Evolutionary conservation across 1,140 invertebrate genomes (phyloP).

Genomic region (Drosophila funebris): DNA sequence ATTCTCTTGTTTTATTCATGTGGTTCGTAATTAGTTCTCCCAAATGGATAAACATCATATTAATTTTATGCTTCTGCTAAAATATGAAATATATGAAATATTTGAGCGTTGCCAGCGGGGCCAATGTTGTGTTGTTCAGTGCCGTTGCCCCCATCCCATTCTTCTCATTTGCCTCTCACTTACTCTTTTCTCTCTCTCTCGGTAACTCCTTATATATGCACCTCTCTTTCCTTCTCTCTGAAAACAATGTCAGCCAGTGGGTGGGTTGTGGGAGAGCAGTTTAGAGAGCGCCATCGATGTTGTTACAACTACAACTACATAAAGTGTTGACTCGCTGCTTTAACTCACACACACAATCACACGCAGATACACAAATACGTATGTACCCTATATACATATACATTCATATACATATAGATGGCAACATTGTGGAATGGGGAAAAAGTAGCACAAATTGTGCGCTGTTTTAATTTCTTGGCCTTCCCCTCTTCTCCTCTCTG

Average conservation of each 20-base stretch:
- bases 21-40: conserved; percentile 33
- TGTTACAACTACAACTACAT: conserved; percentile 46
- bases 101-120: conserved; percentile 37
- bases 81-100: conserved; percentile 14
- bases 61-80: conserved; percentile 37
- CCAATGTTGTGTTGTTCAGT: conserved; percentile 41
- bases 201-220: conserved; percentile 1
- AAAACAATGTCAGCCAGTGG: conserved; percentile 46
- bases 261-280: conserved; percentile 48
- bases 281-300: conserved; percentile 48
- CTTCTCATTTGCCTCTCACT: conserved; percentile 19
- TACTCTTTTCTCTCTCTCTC: not conserved
- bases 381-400: conserved; percentile 15
- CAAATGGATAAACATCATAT: conserved; percentile 40
- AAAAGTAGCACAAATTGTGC: conserved; percentile 82
- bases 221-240: conserved; percentile 25
- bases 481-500: conserved; percentile 35
- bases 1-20: conserved; percentile 15
- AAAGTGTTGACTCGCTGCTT: conserved; percentile 41
- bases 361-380: conserved; percentile 2
- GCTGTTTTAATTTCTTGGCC: conserved; percentile 78
- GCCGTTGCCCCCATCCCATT: conserved; percentile 44
- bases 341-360: conserved; percentile 14
- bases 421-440: conserved; percentile 78
- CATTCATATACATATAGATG: conserved; percentile 39